These are phyloP conservation scores for Melanophora roralis DNA, from an alignment of 2,888 invertebrate genomes.

Conservation along the genomic window DNA sequence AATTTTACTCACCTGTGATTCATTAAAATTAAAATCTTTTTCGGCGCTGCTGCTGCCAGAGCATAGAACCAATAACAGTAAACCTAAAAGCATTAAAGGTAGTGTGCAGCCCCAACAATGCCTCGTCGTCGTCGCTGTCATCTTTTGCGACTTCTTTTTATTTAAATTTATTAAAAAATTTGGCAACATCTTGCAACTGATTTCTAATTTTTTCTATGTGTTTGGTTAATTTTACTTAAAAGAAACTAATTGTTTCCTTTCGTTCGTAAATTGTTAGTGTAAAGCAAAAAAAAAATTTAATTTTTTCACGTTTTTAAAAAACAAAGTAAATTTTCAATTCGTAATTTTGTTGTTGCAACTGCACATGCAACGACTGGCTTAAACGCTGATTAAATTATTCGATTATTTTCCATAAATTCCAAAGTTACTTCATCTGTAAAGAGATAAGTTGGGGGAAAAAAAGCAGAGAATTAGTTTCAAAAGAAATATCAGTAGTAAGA, in stretches of 20 bases:
- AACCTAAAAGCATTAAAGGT: slow-evolving; percentile 52
- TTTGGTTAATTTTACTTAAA: slow-evolving; percentile 9
- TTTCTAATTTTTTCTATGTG: background rate
- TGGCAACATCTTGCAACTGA: slow-evolving; percentile 56
- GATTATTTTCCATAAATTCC: slow-evolving; percentile 35
- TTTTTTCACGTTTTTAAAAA: slow-evolving; percentile 8
- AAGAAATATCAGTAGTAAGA: background rate
- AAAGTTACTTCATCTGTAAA: slow-evolving; percentile 62
- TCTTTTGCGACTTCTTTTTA: slow-evolving; percentile 14
- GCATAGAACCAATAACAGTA: slow-evolving; percentile 48
- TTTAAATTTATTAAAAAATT: slow-evolving; percentile 49
- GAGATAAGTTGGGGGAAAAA: slow-evolving; percentile 19
- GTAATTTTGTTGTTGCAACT: slow-evolving; percentile 3
- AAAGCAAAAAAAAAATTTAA: slow-evolving; percentile 22
- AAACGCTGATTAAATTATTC: slow-evolving; percentile 39
- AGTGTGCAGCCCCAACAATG: slow-evolving; percentile 39
- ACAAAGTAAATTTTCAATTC: slow-evolving; percentile 32
- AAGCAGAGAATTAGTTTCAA: slow-evolving; percentile 11
- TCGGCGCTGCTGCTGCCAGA: slow-evolving; percentile 67
- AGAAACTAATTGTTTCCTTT: slow-evolving; percentile 39
- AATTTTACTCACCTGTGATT: slow-evolving; percentile 72
- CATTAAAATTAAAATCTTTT: slow-evolving; percentile 76
- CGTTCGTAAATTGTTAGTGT: slow-evolving; percentile 24
- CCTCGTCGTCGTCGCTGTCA: background rate
- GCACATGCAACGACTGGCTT: slow-evolving; percentile 11